Percentiles rank a stretch among this genome's conserved stretches.
phyloP scores from a whole-genome alignment of 1,140 invertebrate species.

The Trichogramma pretiosum region DNA sequence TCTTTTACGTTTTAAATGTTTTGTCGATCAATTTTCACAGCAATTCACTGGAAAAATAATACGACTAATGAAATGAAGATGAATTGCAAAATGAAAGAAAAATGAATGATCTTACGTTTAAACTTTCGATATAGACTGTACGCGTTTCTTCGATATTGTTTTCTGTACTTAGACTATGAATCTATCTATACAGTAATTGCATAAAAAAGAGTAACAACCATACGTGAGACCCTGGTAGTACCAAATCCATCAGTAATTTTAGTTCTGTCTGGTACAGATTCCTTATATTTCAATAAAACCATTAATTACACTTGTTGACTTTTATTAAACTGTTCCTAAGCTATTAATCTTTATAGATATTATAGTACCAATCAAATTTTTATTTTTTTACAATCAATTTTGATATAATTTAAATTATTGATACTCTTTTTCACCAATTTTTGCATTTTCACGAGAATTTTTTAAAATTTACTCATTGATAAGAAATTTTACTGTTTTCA shows the following conservation, averaged over 20 bases:
- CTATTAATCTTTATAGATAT: no score
- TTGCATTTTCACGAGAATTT: neutral
- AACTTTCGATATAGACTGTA: conserved; percentile 43
- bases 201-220: conserved; percentile 35
- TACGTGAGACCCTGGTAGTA: conserved; percentile 46
- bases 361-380: no score
- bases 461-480: neutral
- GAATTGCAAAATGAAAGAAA: conserved; percentile 20
- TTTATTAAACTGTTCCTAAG: no score
- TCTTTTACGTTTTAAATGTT: conserved; percentile 35
- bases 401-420: neutral
- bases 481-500: neutral
- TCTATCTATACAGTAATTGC: conserved; percentile 35
- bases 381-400: no score
- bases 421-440: neutral
- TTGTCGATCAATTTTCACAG: no score
- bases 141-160: conserved; percentile 43
- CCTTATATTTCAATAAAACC: conserved; percentile 49
- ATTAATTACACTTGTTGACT: conserved; percentile 32
- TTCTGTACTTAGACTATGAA: conserved; percentile 45
- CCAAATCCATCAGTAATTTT: conserved; percentile 48
- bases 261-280: conserved; percentile 49
- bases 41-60: no score
- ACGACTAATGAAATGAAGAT: conserved; percentile 20
- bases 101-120: conserved; percentile 37